Conservation (phyloP, 2,888 invertebrate genomes). For the Polymixis flavicincta region DNA sequence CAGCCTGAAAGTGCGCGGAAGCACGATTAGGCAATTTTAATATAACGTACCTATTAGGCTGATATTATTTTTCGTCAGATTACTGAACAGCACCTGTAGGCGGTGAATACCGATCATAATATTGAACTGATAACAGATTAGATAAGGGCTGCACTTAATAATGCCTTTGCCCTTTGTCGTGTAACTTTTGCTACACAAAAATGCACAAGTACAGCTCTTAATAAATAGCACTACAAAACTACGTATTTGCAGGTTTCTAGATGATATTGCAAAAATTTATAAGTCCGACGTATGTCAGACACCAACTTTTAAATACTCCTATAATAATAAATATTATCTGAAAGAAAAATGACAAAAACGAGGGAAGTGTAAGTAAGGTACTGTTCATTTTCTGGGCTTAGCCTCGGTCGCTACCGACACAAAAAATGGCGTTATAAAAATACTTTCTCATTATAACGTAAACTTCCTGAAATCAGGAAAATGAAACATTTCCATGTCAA, state of each 20-base stretch:
- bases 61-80: conserved; percentile 67
- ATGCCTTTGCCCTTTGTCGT: conserved; percentile 69
- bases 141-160: conserved; percentile 85
- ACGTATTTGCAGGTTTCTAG: background rate
- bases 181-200: conserved; percentile 23
- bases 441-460: conserved; percentile 29
- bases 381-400: background rate
- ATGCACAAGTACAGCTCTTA: conserved; percentile 1
- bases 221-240: background rate
- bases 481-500: conserved; percentile 57
- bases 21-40: conserved; percentile 65
- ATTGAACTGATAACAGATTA: conserved; percentile 88
- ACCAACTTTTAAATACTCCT: background rate
- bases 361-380: background rate
- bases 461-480: conserved; percentile 58
- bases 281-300: background rate
- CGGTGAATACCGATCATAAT: conserved; percentile 82
- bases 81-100: conserved; percentile 71
- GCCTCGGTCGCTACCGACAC: background rate
- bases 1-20: conserved; percentile 50
- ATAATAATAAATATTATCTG: background rate
- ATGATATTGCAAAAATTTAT: background rate
- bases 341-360: background rate
- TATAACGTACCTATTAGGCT: conserved; percentile 51
- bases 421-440: conserved; percentile 42